phyloP scores from a whole-genome alignment of 2,888 invertebrate species.

The Calliscelio sp. region DNA sequence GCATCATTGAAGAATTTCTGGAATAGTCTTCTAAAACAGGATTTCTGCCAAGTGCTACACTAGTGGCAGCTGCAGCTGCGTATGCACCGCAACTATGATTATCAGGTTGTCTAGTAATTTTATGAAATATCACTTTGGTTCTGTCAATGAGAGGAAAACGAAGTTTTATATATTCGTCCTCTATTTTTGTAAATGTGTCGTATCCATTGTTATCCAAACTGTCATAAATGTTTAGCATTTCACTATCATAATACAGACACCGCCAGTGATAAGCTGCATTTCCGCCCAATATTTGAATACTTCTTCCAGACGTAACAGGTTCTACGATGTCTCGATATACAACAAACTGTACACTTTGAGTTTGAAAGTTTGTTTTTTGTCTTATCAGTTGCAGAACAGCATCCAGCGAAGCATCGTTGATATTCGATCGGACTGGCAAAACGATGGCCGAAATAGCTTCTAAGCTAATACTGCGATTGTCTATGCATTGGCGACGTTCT shows the following conservation, averaged over 20 bases:
- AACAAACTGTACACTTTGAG: slow-evolving; percentile 22
- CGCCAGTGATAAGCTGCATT: not conserved
- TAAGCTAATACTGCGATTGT: not conserved
- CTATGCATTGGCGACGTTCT: not conserved
- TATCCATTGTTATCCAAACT: not conserved
- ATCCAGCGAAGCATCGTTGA: not conserved
- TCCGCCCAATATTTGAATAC: slow-evolving; percentile 19
- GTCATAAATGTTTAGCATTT: not conserved
- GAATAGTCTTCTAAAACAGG: not conserved
- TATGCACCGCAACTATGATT: not conserved
- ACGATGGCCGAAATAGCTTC: not conserved
- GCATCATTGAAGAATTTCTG: no score
- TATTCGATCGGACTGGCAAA: not conserved
- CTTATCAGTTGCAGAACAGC: not conserved
- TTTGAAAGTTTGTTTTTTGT: slow-evolving; percentile 9
- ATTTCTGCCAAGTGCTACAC: not conserved
- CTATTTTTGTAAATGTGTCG: not conserved
- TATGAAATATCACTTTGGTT: not conserved
- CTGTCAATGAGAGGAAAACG: not conserved
- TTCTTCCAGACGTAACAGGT: not conserved
- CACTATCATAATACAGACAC: slow-evolving; percentile 8
- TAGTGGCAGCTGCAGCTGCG: slow-evolving; percentile 11
- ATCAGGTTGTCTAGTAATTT: not conserved
- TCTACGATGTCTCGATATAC: slow-evolving; percentile 9
- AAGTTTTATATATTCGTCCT: not conserved